Base-by-base conservation (phyloP, 1,140 invertebrate genomes). In the Drosophila guanche region DNA sequence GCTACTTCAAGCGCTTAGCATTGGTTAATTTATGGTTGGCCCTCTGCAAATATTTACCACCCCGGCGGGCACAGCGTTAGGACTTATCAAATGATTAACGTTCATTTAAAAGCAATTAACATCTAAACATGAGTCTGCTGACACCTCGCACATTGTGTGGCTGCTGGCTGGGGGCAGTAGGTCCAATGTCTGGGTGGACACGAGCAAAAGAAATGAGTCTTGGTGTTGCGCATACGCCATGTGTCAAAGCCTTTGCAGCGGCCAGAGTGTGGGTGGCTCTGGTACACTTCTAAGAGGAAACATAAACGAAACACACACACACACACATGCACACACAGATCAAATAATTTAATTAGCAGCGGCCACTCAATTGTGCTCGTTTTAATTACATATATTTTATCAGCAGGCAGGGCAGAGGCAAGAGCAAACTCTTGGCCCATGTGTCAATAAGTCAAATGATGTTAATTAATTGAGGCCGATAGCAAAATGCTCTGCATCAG, bases 381-480 rank as follows among this genome's bases (percentile, higher is more conserved):
- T 85, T 77, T 85, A 85, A 85, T 85, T 81, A 85, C 81, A 86
- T 77, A 85, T 58, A 85, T 81, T 76, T 86, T 80, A 86, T 80
- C 81, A 85, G 59, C 66, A 73, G 63, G 56, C 52, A 42, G 20
- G 6, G 46, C 16, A 33, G 40, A 40, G 42, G 46, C 29, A 50
- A 47, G 40, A 25, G 29, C 46, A 23, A 46, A 45, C 41, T 56
- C 46, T 54, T 56, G 51, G 63, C 63, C 60, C 60, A 61, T 77
- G 60, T 88, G 83, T 88, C 83, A 88, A 88, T 88, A 88, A 88
- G 83, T 88, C 83, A 88, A 88, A 79, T 88, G 83, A 88, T 83
- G 66, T 88, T 88, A 88, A 88, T 88, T 88, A 88, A 88, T 88
- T 83, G 75, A 68, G 74, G 57, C 60, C 72, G 73, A 85, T 85